Evolutionary conservation across 2,888 invertebrate genomes (phyloP).

Genomic region (Sarcophaga carnaria): DNA sequence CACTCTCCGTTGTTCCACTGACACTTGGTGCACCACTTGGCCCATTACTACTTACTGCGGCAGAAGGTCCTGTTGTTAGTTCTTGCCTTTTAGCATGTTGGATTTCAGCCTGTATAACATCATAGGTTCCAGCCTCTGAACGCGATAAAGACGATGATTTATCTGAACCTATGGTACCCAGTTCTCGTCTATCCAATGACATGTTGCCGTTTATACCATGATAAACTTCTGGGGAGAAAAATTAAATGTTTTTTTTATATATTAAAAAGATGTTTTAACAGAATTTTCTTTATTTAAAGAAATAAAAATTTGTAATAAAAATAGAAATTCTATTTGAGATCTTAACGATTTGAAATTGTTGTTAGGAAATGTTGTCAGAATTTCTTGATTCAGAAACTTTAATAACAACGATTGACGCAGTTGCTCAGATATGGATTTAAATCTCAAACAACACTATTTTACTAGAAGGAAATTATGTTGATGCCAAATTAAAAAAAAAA

Average conservation of each 20-base stretch:
- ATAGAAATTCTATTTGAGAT: background rate
- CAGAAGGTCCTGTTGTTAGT: constrained; percentile 75
- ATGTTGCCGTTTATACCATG: constrained; percentile 82
- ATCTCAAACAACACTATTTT: no score
- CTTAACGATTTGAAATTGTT: no score
- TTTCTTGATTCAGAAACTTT: no score
- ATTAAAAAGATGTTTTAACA: background rate
- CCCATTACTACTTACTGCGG: constrained; percentile 74
- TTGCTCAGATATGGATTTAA: no score
- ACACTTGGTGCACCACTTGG: constrained; percentile 46
- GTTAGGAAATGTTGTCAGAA: no score
- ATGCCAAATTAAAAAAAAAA: no score
- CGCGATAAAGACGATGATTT: constrained; percentile 81
- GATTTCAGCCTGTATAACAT: constrained; percentile 80
- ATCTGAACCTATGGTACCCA: constrained; percentile 79
- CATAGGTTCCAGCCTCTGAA: constrained; percentile 81
- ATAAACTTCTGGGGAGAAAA: constrained; percentile 76
- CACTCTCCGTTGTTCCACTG: constrained; percentile 72
- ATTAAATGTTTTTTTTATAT: background rate
- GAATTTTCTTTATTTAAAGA: background rate
- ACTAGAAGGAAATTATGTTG: no score
- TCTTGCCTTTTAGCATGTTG: constrained; percentile 79
- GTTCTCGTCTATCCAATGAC: constrained; percentile 81
- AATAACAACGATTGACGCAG: no score
- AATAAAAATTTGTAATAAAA: background rate